A percentile compares a stretch with the other conserved stretches of the same genome.
phyloP scores from a whole-genome alignment of 2,888 invertebrate genomes.

The Drosophila subquinaria region DNA sequence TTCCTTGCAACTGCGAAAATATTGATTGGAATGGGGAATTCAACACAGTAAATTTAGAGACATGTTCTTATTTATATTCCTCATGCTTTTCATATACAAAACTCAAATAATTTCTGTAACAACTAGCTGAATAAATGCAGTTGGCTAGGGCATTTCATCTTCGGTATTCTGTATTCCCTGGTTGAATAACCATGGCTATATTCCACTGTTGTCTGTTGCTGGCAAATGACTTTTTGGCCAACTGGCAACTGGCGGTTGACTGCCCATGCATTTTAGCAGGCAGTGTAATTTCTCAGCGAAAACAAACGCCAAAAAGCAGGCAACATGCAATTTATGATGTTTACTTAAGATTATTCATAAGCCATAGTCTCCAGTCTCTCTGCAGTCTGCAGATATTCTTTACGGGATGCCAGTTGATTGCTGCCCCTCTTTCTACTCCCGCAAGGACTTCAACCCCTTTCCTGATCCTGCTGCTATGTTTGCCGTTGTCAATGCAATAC shows the following conservation, averaged over 20 bases:
- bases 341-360: constrained; percentile 75
- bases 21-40: not conserved
- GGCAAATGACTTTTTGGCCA: constrained; percentile 51
- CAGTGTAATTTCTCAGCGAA: constrained; percentile 69
- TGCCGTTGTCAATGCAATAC: constrained; percentile 60
- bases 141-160: constrained; percentile 30
- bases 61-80: not conserved
- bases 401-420: constrained; percentile 36
- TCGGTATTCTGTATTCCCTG: constrained; percentile 30
- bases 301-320: constrained; percentile 52
- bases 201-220: constrained; percentile 40
- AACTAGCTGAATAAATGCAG: not conserved
- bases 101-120: not conserved
- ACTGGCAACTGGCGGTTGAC: constrained; percentile 15
- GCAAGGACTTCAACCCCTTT: too few relatives aligned
- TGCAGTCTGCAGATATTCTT: constrained; percentile 19
- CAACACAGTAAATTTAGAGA: too few relatives aligned
- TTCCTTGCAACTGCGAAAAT: not conserved
- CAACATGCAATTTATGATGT: constrained; percentile 76
- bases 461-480: constrained; percentile 31
- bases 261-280: constrained; percentile 62
- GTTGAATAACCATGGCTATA: constrained; percentile 8
- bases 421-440: not conserved
- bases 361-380: constrained; percentile 5
- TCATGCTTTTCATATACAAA: not conserved